These are phyloP conservation scores for Aurelia sp. DNA, from an alignment of 30 jellyfish, hydroid and myxozoan genomes.

Conservation along the genomic window DNA sequence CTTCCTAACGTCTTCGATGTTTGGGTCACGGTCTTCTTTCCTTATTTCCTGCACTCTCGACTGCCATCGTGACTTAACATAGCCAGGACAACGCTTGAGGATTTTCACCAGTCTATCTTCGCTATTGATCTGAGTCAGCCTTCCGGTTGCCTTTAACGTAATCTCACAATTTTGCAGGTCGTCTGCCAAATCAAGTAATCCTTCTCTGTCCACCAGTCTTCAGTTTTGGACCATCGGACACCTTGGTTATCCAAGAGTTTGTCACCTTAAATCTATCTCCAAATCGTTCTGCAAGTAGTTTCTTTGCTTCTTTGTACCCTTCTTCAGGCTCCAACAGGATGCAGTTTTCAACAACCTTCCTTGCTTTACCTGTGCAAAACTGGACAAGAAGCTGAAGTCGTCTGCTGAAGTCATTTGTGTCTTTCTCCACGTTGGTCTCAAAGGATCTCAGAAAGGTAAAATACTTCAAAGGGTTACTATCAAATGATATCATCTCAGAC, in stretches of 20 bases:
- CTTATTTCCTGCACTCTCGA: conserved; percentile 22
- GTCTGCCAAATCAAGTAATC: conserved; percentile 21
- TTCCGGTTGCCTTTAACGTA: conserved; percentile 54
- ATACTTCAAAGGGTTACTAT: conserved; percentile 35
- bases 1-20: conserved; percentile 17
- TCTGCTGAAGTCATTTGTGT: conserved; percentile 30
- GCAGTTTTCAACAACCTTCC: conserved; percentile 28
- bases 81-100: conserved; percentile 26
- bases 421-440: conserved; percentile 15
- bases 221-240: conserved; percentile 35
- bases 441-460: conserved; percentile 23
- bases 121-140: conserved; percentile 14
- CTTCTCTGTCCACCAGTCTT: conserved; percentile 33
- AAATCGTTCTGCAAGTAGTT: conserved; percentile 37
- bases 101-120: conserved; percentile 45
- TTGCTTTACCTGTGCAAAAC: conserved; percentile 42
- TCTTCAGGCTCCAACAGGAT: conserved; percentile 28
- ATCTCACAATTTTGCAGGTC: no score
- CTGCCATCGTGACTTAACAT: conserved; percentile 30
- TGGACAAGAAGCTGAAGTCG: conserved; percentile 22
- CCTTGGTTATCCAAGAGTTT: conserved; percentile 24
- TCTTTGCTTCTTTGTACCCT: conserved; percentile 49
- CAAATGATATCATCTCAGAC: conserved; percentile 19
- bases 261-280: conserved; percentile 48
- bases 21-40: conserved; percentile 6